Evolutionary conservation across 2,113 vertebrate species (phyloP).

Genomic region (Ammodytes marinus): DNA sequence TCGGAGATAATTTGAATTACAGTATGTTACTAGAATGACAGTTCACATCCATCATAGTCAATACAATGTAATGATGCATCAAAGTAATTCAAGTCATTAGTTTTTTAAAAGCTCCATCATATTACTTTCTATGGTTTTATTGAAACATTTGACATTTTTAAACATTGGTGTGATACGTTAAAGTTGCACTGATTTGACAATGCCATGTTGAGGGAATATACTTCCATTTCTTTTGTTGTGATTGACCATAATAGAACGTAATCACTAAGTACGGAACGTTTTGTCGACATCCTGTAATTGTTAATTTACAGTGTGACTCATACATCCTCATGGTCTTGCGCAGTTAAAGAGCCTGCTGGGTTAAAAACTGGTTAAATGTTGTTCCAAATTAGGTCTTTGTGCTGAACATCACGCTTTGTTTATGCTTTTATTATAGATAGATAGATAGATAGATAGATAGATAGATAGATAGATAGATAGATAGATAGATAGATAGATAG

Average conservation of each 20-base stretch:
- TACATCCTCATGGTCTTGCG: conserved; percentile 7
- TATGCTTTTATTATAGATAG: background rate
- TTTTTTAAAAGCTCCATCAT: background rate
- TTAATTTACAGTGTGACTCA: conserved; percentile 30
- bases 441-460: background rate
- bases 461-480: background rate
- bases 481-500: background rate
- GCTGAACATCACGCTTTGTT: background rate
- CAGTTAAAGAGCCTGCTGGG: background rate
- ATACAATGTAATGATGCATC: background rate
- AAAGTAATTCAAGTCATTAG: background rate
- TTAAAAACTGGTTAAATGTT: conserved; percentile 1
- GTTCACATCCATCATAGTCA: background rate
- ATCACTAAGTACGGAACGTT: conserved; percentile 14
- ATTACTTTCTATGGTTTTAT: background rate
- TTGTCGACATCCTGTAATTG: conserved; percentile 34
- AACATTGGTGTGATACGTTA: background rate
- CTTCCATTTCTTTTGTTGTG: conserved; percentile 11
- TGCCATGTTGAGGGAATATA: background rate
- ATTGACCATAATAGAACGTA: conserved; percentile 13
- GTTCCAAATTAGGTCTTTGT: background rate
- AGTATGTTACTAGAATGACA: background rate
- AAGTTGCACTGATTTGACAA: background rate
- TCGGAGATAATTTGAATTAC: background rate
- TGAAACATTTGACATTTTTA: background rate